Evolutionary conservation across 2,888 invertebrate species (phyloP).

Genomic region (Mechanitis messenoides): DNA sequence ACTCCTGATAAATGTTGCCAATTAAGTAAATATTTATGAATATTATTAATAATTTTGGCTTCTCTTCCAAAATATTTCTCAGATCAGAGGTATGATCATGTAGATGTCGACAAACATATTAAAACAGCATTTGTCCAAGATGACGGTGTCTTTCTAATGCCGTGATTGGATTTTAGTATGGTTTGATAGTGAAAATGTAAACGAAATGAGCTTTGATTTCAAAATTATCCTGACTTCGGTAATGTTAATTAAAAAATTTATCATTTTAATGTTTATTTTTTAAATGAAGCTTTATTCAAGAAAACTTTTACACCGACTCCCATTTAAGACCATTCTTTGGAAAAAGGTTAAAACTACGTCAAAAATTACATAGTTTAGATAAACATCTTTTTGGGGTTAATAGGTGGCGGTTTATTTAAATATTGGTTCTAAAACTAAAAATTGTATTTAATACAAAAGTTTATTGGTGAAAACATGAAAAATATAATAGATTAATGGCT

Average conservation of each 20-base stretch:
- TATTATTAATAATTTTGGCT: no score
- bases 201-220: neutral
- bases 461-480: conserved; percentile 78
- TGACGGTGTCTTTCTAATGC: no score
- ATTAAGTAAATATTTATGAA: no score
- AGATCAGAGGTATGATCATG: no score
- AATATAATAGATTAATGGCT: conserved; percentile 77
- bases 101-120: no score
- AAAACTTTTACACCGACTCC: conserved; percentile 8
- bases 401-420: conserved; percentile 73
- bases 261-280: no score
- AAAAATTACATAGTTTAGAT: conserved; percentile 36
- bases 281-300: conserved; percentile 3
- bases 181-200: conserved; percentile 1
- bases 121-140: no score
- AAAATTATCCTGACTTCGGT: no score
- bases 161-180: neutral
- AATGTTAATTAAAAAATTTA: no score
- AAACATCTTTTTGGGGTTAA: conserved; percentile 67
- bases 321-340: conserved; percentile 16
- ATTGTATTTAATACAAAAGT: conserved; percentile 77
- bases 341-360: conserved; percentile 30
- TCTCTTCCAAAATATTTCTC: no score
- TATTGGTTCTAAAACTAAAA: conserved; percentile 77
- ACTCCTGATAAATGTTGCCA: no score